Evolutionary conservation across 2,113 vertebrate genomes (phyloP).

Genomic region (Thryonomys swinderianus): DNA sequence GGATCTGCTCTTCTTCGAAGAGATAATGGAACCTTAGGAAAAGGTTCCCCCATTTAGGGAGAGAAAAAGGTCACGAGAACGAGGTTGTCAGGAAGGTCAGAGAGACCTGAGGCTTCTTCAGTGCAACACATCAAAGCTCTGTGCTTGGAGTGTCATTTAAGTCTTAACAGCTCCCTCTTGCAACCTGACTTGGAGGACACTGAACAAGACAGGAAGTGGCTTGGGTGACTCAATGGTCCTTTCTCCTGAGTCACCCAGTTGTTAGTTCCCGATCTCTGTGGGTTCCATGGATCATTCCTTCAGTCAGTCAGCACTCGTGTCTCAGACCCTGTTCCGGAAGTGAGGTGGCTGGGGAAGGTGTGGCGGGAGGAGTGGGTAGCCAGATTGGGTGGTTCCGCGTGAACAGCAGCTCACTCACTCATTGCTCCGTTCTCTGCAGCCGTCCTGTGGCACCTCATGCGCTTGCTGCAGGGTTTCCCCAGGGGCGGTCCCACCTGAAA

Average conservation of each 20-base stretch:
- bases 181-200: background rate
- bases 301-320: background rate
- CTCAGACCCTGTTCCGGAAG: background rate
- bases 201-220: slow-evolving; percentile 60
- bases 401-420: background rate
- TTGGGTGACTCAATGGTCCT: slow-evolving; percentile 51
- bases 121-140: background rate
- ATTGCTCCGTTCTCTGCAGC: background rate
- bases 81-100: background rate
- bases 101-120: background rate
- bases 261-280: slow-evolving; percentile 3
- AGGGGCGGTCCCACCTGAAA: background rate
- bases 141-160: background rate
- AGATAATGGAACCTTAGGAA: background rate
- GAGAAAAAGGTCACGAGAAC: background rate
- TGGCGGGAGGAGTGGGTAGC: background rate
- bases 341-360: too few relatives aligned
- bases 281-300: background rate
- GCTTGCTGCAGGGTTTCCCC: background rate
- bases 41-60: background rate
- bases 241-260: slow-evolving; percentile 54
- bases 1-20: background rate
- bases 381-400: background rate
- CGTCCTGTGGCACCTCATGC: background rate
- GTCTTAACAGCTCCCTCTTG: background rate